A percentile compares a stretch with the other conserved stretches of the same genome.
These are phyloP conservation scores for Papilio demoleus DNA, from an alignment of 2,888 invertebrate species.

Conservation along the genomic window DNA sequence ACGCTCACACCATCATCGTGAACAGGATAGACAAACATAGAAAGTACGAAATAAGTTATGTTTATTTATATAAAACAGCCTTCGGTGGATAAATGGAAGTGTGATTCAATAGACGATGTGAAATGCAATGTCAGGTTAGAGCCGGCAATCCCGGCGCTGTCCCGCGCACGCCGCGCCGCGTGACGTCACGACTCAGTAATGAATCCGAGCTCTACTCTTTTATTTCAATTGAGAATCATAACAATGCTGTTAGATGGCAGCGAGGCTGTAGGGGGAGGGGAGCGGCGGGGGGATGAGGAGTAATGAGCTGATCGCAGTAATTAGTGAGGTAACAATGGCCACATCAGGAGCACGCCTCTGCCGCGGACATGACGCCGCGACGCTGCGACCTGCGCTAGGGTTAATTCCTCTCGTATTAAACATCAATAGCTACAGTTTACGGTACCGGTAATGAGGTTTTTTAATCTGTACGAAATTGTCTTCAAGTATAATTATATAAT, in stretches of 20 bases:
- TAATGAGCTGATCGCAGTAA: conserved; percentile 42
- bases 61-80: background rate
- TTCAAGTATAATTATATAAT: background rate
- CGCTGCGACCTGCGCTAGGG: background rate
- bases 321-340: conserved; percentile 37
- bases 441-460: background rate
- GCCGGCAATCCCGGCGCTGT: conserved; percentile 14
- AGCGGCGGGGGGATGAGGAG: background rate
- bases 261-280: background rate
- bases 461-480: background rate
- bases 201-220: conserved; percentile 33
- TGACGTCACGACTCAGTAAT: conserved; percentile 38
- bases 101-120: background rate
- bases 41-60: background rate
- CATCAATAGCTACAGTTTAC: conserved; percentile 1
- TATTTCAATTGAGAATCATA: conserved; percentile 37
- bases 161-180: conserved; percentile 12
- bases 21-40: background rate
- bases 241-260: conserved; percentile 29
- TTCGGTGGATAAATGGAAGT: background rate
- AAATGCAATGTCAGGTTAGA: conserved; percentile 6
- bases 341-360: conserved; percentile 28
- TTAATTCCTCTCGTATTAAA: conserved; percentile 17
- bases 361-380: conserved; percentile 7
- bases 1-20: background rate